Conservation (phyloP, 2,113 vertebrate species). For the Lynx canadensis region DNA sequence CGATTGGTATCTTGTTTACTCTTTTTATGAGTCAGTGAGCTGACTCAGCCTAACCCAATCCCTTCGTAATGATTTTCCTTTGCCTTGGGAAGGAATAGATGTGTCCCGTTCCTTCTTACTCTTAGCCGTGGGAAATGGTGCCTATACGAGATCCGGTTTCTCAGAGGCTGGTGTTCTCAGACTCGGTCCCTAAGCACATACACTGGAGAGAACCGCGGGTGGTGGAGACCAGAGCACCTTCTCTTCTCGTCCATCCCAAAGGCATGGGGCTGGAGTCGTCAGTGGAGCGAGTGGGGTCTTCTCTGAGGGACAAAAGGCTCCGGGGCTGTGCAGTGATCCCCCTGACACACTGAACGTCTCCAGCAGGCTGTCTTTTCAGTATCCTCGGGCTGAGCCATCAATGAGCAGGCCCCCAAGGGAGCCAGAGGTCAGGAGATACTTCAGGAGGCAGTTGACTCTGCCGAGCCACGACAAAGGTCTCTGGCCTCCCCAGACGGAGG, state of each 20-base stretch:
- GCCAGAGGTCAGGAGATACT: neutral
- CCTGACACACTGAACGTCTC: neutral
- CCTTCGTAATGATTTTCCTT: neutral
- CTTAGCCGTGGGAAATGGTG: neutral
- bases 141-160: neutral
- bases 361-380: neutral
- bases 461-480: neutral
- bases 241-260: neutral
- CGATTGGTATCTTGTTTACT: neutral
- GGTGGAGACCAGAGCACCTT: neutral
- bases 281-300: neutral
- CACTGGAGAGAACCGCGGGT: neutral
- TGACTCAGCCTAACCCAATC: neutral
- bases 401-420: neutral
- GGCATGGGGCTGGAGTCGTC: neutral
- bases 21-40: neutral
- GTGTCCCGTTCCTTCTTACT: neutral
- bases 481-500: neutral
- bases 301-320: neutral
- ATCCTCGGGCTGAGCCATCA: neutral
- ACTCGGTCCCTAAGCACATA: fast-evolving
- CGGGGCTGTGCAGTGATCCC: neutral
- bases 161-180: neutral
- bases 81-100: neutral
- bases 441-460: neutral